Base-by-base conservation (phyloP, 2,888 invertebrate species). In the Melieria picta region DNA sequence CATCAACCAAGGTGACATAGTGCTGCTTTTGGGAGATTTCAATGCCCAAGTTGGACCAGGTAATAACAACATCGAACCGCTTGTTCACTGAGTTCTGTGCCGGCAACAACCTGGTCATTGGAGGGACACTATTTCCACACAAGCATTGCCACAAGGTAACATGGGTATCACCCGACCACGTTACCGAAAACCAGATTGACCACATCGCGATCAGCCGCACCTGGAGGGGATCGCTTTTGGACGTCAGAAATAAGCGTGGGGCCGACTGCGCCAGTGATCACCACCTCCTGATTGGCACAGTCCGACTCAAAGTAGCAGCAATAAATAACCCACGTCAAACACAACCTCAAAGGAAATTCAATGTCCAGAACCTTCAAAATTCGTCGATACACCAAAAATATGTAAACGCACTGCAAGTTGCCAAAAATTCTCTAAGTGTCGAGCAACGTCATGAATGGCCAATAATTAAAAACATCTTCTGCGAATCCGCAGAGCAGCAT, bases 1-100 rank as follows among this genome's bases (percentile, higher is more conserved):
- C 45, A 7, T n/a, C 61, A 46, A 46, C 13, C n/a, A 48, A 46
- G 63, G 63, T 3, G 63, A 63, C 13, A 63, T 63, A 7, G 11
- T 63, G 48, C 6, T 56, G 10, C 7, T 55, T 10, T 60, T 60
- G 42, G 64, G 30, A 48, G 93, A 71, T 48, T 70, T 73, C 52
- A 73, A 65, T 52, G 62, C 16, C 11, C 47, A 69, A 61, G 67
- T 65, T 47, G 72, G 64, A n/a, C 48, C 62, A 45, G 48, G 52
- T 9, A 72, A 69, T 50, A 55, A 16, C 43, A 69, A 57, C 43
- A n/a, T 66, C 11, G n/a, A n/a, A n/a, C n/a, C n/a, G n/a, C n/a
- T n/a, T n/a, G 48, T 47, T 71, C 13, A 52, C 11, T 42, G 65
- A 71, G n/a, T 50, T 55, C 4, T 70, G 64, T 42, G 56, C 56